A percentile compares a stretch with the other conserved stretches of the same genome.
Evolutionary conservation across 1,140 invertebrate genomes (phyloP).

Genomic region (Paraescarpia echinospica): DNA sequence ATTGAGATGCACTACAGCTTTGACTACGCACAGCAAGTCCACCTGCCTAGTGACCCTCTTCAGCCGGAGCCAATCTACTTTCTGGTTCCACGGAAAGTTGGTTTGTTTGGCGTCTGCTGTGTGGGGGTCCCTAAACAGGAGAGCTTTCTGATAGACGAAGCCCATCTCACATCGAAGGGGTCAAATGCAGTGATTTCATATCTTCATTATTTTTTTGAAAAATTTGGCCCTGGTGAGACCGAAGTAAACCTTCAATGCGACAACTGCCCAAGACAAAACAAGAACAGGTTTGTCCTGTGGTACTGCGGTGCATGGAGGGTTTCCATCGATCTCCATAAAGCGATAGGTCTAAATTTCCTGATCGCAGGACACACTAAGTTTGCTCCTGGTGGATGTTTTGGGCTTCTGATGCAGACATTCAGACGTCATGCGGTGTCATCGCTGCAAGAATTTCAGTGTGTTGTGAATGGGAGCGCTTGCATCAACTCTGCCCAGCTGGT

Average conservation of each 20-base stretch:
- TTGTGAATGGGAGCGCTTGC: conserved; percentile 6
- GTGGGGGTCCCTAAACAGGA: conserved; percentile 28
- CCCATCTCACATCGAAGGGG: conserved; percentile 28
- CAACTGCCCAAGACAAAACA: conserved; percentile 37
- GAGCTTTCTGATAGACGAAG: conserved; percentile 40
- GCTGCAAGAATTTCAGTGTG: background rate
- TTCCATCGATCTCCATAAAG: conserved; percentile 27
- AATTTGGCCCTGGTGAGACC: conserved; percentile 31
- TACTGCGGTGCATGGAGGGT: conserved; percentile 39
- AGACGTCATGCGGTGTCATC: conserved; percentile 24
- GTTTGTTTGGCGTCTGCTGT: conserved; percentile 28
- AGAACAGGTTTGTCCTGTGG: conserved; percentile 39
- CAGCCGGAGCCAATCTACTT: conserved; percentile 27
- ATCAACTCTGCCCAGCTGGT: conserved; percentile 23
- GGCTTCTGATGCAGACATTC: conserved; percentile 35
- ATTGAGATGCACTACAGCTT: conserved; percentile 25
- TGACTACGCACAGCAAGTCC: conserved; percentile 29
- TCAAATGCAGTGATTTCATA: conserved; percentile 31
- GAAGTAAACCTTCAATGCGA: conserved; percentile 26
- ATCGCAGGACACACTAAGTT: conserved; percentile 44
- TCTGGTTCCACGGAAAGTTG: conserved; percentile 24
- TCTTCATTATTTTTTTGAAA: conserved; percentile 33
- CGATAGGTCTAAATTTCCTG: conserved; percentile 35
- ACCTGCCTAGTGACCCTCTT: conserved; percentile 21
- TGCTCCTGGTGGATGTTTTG: conserved; percentile 45